A percentile compares a stretch with the other conserved stretches of the same genome.
These are phyloP conservation scores for Xenotilapia leptura DNA, from an alignment of 2,113 vertebrate species.

Conservation along the genomic window DNA sequence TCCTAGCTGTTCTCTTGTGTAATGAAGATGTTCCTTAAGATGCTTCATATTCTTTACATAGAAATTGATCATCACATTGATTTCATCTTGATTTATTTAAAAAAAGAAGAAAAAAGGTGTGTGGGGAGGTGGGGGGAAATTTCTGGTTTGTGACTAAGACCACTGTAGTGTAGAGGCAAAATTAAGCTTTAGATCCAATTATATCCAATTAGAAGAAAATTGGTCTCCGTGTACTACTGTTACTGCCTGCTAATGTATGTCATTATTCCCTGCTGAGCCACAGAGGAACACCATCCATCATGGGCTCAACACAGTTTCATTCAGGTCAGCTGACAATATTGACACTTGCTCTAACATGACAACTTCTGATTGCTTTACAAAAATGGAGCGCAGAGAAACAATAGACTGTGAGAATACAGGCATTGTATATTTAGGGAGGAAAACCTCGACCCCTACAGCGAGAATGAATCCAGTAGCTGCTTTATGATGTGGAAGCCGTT, in stretches of 20 bases:
- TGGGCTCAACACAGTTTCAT: not conserved
- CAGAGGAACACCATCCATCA: not conserved
- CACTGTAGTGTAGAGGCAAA: not conserved
- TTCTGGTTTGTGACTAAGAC: not conserved
- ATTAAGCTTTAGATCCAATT: not conserved
- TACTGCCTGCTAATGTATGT: not conserved
- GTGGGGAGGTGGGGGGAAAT: not conserved
- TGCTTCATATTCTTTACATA: not conserved
- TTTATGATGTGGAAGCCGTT: not conserved
- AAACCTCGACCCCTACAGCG: not conserved
- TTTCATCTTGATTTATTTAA: not conserved
- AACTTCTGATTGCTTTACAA: not conserved
- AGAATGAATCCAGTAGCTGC: not conserved
- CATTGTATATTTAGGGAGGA: not conserved
- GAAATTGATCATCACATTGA: not conserved
- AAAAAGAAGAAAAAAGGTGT: not conserved
- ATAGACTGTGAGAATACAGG: not conserved
- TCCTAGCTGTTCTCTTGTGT: not conserved
- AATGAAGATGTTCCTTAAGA: not conserved
- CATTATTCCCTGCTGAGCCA: not conserved
- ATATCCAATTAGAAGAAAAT: not conserved
- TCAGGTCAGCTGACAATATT: not conserved
- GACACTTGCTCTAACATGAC: not conserved
- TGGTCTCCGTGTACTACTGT: not conserved
- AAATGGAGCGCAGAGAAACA: not conserved